Conservation (phyloP, 2,113 vertebrate species). For the Nycticorax nycticorax region DNA sequence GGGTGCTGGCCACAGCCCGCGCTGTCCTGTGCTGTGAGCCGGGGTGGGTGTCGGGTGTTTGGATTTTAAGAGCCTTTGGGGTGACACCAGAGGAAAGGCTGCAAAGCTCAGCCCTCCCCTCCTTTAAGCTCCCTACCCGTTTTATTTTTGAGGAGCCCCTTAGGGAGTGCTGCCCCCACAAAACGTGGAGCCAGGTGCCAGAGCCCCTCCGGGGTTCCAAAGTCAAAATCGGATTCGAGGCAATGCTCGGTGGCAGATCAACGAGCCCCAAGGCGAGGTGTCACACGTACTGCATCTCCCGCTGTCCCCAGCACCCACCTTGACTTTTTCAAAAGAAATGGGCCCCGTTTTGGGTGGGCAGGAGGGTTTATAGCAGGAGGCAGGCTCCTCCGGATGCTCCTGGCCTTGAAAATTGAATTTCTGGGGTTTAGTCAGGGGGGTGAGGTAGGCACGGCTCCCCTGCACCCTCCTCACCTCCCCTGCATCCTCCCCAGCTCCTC, state of each 20-base stretch:
- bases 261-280: not conserved
- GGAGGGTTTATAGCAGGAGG: not conserved
- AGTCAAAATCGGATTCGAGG: not conserved
- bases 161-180: not conserved
- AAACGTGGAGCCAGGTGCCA: not conserved
- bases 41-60: accelerated
- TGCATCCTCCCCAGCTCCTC: too few species aligned
- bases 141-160: not conserved
- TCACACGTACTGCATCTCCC: not conserved
- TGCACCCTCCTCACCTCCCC: not conserved
- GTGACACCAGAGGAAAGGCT: not conserved
- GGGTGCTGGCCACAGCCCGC: accelerated
- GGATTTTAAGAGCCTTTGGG: not conserved
- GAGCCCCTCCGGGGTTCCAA: not conserved
- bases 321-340: not conserved
- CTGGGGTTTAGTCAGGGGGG: accelerated
- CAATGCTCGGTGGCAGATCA: not conserved
- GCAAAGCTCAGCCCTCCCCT: not conserved
- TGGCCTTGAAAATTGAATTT: not conserved
- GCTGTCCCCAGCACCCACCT: not conserved
- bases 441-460: not conserved
- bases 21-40: not conserved
- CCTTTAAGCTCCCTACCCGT: accelerated
- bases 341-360: accelerated
- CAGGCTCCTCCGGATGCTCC: accelerated